Evolutionary conservation across 2,888 invertebrate species (phyloP), one percentile per base, ranked within the genome.

Genomic region (Sericinus montela): DNA sequence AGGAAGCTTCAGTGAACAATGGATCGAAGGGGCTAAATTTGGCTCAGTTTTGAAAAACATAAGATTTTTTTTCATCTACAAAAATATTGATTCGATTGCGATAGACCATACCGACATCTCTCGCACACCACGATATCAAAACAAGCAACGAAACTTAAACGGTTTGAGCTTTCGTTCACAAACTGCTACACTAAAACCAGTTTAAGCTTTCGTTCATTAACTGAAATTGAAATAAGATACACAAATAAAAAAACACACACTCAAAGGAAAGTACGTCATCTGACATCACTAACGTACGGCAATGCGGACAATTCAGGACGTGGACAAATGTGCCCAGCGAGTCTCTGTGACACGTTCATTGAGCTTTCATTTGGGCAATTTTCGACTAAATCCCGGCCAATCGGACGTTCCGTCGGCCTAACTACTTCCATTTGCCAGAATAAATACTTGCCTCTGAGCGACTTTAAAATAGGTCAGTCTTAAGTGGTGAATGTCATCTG

Each of bases 361-460:
- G 86, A 82, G 86, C 84, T 82, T 85, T 86, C 85, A 84, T 87
- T 87, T 83, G 84, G 81, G 76, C 83, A 84, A 87, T 85, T 86
- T 83, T 84, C 84, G 78, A 75, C 79, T 77, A 83, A 85, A 84
- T 80, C 82, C 79, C 72, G 67, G 67, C 79, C 81, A 79, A 81
- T 84, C 79, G 80, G 75, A 75, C 65, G 67, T 67, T 59, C 60
- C 25, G 60, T 60, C 59, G 57, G 65, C 56, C 72, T 75, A 75
- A 78, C 74, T 75, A 71, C 68, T 63, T 61, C 73, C 69, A 69
- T 75, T 80, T 67, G 65, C 61, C 65, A 68, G 66, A 69, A 69
- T 74, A 73, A 75, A 78, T 75, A 73, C 69, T 65, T 52, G 56
- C 67, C 60, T 67, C 61, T 59, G 56, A 59, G 59, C 59, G 42